Conservation (phyloP, 2,888 invertebrate genomes). For the Tiphia femorata region DNA sequence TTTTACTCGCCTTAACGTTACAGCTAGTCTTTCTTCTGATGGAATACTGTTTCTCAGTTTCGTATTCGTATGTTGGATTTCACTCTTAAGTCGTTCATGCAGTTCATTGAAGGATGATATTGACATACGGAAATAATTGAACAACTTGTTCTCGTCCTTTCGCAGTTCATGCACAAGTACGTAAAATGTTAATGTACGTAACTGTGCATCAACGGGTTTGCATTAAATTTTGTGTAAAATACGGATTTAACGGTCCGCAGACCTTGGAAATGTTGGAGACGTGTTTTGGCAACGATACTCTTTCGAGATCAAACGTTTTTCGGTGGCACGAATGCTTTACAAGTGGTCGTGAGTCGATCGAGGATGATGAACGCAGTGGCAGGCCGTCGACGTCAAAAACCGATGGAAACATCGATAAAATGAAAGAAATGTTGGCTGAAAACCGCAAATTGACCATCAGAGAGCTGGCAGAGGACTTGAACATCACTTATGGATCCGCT, state of each 20-base stretch:
- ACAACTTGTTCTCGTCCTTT: no score
- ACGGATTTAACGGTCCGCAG: not conserved
- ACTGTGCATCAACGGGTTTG: not conserved
- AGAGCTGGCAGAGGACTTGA: not conserved
- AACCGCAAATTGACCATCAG: not conserved
- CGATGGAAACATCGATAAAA: constrained; percentile 44
- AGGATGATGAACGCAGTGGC: constrained; percentile 40
- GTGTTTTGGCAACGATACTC: not conserved
- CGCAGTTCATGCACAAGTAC: no score
- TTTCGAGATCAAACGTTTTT: constrained; percentile 28
- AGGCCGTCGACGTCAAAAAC: constrained; percentile 46
- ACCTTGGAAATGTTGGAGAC: not conserved
- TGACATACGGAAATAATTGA: no score
- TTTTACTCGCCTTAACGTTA: no score
- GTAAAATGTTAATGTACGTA: no score
- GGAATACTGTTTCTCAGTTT: no score
- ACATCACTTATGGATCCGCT: constrained; percentile 10
- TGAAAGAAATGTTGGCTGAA: constrained; percentile 27
- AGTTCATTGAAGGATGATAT: no score
- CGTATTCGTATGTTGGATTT: no score
- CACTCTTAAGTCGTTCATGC: no score
- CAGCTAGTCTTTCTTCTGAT: no score
- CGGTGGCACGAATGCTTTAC: constrained; percentile 29
- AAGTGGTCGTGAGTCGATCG: constrained; percentile 31
- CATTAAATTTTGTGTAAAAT: not conserved